Conservation (phyloP, 2,113 vertebrate genomes). For the Pandion haliaetus region DNA sequence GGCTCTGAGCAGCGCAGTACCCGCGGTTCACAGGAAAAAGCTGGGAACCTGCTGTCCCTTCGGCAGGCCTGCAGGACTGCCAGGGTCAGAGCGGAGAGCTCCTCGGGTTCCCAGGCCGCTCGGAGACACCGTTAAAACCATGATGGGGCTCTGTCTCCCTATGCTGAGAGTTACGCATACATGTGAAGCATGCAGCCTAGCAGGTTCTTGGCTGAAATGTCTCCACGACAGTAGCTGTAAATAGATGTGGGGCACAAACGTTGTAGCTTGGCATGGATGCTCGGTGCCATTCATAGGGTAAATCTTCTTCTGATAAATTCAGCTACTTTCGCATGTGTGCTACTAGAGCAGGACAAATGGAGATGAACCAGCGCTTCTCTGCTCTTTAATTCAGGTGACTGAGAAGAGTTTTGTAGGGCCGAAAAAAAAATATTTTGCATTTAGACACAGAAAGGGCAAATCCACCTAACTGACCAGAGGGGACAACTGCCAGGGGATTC, state of each 20-base stretch:
- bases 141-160: neutral
- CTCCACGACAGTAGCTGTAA: neutral
- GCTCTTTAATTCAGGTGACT: neutral
- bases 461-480: neutral
- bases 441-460: neutral
- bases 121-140: neutral
- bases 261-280: neutral
- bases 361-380: neutral
- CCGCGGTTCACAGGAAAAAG: rapidly evolving
- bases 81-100: neutral
- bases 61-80: neutral
- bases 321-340: neutral
- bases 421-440: neutral
- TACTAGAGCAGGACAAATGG: neutral
- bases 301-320: neutral
- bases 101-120: neutral
- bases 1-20: neutral
- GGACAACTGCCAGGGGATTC: neutral
- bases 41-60: neutral
- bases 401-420: neutral
- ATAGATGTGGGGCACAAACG: neutral
- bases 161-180: rapidly evolving
- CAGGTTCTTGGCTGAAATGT: neutral
- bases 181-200: neutral
- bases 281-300: neutral